Evolutionary conservation across 2,888 invertebrate species (phyloP).

Genomic region (Drosophila seclusa): DNA sequence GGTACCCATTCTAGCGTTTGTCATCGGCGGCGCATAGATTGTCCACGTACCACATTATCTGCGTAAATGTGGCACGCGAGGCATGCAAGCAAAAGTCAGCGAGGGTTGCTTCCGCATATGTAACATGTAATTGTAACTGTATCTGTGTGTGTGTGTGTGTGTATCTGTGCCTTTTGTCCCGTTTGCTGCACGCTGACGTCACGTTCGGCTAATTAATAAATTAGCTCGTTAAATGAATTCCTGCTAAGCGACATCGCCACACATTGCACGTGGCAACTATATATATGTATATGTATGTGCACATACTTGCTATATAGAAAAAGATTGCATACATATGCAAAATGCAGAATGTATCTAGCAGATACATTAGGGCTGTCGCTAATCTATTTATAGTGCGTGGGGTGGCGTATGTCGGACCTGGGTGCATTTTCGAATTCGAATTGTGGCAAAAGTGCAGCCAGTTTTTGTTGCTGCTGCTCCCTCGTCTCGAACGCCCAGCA

Average conservation of each 20-base stretch:
- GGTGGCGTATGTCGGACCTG: conserved; percentile 12
- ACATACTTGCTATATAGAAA: not conserved
- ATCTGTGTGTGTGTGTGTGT: not conserved
- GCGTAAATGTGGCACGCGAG: conserved; percentile 54
- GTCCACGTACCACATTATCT: conserved; percentile 48
- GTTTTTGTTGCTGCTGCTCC: not conserved
- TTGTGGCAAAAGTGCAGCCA: conserved; percentile 28
- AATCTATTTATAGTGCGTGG: conserved; percentile 60
- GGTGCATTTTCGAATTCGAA: conserved; percentile 16
- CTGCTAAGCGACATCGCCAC: conserved; percentile 2
- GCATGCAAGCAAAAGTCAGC: conserved; percentile 8
- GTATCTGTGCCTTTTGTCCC: conserved; percentile 19
- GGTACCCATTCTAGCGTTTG: conserved; percentile 6
- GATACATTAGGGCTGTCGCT: conserved; percentile 46
- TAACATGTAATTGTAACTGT: not conserved
- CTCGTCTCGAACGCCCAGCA: conserved; percentile 14
- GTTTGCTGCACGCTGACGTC: conserved; percentile 54
- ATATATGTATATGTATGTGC: not conserved
- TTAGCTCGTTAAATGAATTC: conserved; percentile 64
- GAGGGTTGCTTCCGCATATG: conserved; percentile 12
- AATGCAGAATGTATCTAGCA: conserved; percentile 48
- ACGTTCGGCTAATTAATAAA: conserved; percentile 71
- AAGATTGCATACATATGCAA: not conserved
- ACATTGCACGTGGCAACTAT: conserved; percentile 22
- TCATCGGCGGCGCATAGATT: conserved; percentile 36